These are phyloP conservation scores for Chaenocephalus aceratus DNA, from an alignment of 2,113 vertebrate species.

Conservation along the genomic window DNA sequence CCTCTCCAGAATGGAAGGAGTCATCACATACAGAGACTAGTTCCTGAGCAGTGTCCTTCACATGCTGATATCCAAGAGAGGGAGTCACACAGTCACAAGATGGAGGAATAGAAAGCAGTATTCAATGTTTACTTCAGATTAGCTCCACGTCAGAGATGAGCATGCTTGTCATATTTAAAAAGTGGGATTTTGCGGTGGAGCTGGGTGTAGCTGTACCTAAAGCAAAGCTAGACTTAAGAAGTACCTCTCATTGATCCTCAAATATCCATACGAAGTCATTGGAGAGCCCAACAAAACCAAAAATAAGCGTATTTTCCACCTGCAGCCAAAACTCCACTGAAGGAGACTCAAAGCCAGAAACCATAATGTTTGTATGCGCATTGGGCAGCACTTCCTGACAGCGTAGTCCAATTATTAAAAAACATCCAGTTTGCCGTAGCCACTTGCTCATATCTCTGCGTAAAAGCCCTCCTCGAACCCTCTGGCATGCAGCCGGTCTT, in stretches of 20 bases:
- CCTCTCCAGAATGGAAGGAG: no score
- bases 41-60: no score
- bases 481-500: conserved; percentile 42
- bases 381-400: conserved; percentile 36
- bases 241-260: no score
- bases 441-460: conserved; percentile 32
- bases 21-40: no score
- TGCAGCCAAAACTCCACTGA: neutral
- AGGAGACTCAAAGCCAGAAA: neutral
- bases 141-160: no score
- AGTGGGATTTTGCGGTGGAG: neutral
- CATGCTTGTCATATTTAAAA: no score
- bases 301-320: neutral
- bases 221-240: neutral
- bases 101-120: no score
- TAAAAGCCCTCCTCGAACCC: conserved; percentile 56
- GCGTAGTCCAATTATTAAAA: conserved; percentile 49
- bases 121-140: no score
- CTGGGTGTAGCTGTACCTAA: neutral
- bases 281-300: neutral
- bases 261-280: neutral
- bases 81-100: no score
- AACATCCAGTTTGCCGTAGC: conserved; percentile 42
- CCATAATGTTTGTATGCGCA: conserved; percentile 28
- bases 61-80: no score